Base-by-base conservation (phyloP, 2,797 vertebrate genomes). In the Acanthornis magna region DNA sequence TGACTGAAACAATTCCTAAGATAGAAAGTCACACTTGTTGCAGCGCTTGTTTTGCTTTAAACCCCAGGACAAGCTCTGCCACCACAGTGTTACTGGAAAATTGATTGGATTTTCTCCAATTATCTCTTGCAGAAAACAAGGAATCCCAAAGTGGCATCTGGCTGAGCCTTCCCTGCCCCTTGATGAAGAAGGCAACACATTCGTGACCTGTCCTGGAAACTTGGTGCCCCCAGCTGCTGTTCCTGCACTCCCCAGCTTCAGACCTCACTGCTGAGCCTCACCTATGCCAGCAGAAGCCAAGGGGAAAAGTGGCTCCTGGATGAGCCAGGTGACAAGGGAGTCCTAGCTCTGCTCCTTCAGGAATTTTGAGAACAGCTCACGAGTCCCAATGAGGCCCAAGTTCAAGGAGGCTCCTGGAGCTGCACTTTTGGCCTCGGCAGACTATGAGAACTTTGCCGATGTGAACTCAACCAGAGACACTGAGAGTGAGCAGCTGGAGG, bases 311-410 rank as follows among this genome's bases (percentile, higher is more conserved):
- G 10, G 4, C n/a, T 42, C 43, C 58, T 23, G 12, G 23, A 40
- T 60, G 88, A 45, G 43, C 26, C 50, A 1, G 40, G 27, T 13
- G 82, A 38, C 55, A 5, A 47, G 78, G 65, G n/a, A 73, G 7
- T 4, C 36, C 1, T 48, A 55, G n/a, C 7, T 29, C 48, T 34
- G 50, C 71, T 76, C 55, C 73, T 84, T 43, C 42, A 12, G 67
- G 26, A 23, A 13, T 45, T 16, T 3, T 48, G 19, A 75, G 72
- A 29, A 38, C 76, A 60, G 8, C 70, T 14, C 34, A 68, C 0
- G 16, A 29, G 74, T 79, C 95, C 92, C 94, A 95, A 98, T 98
- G 98, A 97, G 93, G 97, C 96, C 97, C 88, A 96, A 61, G 55
- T 76, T 96, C 40, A 86, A 90, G 13, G 94, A 91, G 82, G 94